These are phyloP conservation scores for Teleiodes luculella DNA, from an alignment of 2,888 invertebrate genomes.

Conservation along the genomic window DNA sequence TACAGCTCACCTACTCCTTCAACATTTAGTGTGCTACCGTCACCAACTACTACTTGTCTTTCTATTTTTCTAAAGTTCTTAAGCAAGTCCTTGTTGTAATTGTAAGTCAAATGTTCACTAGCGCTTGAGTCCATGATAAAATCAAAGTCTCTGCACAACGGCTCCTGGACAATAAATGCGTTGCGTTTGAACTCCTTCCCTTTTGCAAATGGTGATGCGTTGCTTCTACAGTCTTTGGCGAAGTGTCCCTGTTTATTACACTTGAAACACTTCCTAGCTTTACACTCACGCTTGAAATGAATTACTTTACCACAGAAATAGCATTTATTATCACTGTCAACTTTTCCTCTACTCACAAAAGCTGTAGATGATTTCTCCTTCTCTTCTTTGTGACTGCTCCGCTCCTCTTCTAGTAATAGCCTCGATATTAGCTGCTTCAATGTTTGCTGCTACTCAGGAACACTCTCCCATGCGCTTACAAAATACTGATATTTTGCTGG, in stretches of 20 bases:
- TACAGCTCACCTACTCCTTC: too few relatives aligned
- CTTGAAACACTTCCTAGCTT: neutral
- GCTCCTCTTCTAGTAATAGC: conserved; percentile 1
- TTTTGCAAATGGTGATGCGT: neutral
- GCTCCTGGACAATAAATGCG: conserved; percentile 1
- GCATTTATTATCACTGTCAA: neutral
- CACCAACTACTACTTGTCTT: too few relatives aligned
- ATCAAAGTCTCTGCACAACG: neutral
- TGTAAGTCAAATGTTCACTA: conserved; percentile 7
- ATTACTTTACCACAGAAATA: neutral
- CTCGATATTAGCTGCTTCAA: conserved; percentile 9
- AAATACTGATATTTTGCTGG: conserved; percentile 9
- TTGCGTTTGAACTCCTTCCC: neutral
- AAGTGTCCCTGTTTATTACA: conserved; percentile 1
- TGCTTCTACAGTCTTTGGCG: neutral
- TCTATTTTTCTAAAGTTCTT: too few relatives aligned
- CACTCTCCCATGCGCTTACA: too few relatives aligned
- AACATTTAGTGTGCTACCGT: too few relatives aligned
- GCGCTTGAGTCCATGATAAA: conserved; percentile 6
- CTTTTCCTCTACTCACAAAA: neutral
- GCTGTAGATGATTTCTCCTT: neutral
- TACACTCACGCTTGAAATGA: neutral
- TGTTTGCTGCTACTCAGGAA: conserved; percentile 10
- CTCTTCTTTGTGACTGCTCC: neutral
- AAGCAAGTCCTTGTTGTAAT: too few relatives aligned